Base-by-base conservation (phyloP, 2,797 vertebrate genomes). In the Helarctos malayanus region DNA sequence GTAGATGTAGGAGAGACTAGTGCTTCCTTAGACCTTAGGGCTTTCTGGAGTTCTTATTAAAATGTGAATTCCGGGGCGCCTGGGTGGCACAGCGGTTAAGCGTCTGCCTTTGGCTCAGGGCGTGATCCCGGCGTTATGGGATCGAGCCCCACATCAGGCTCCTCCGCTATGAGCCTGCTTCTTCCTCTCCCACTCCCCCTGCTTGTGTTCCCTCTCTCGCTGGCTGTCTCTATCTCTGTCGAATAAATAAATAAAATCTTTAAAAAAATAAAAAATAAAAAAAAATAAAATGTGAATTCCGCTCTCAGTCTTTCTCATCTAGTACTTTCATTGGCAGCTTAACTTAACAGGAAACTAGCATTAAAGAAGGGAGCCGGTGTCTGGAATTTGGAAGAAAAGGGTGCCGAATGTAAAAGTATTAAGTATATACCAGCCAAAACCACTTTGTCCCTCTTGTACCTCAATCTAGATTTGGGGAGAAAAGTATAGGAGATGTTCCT, bases 251-350 rank as follows among this genome's bases (percentile, higher is more conserved):
- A n/a, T n/a, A n/a, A n/a, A n/a, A n/a, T n/a, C n/a, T n/a, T n/a
- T n/a, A n/a, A n/a, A n/a, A n/a, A n/a, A n/a, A n/a, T n/a, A n/a
- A n/a, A n/a, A n/a, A n/a, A n/a, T n/a, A n/a, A n/a, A n/a, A n/a
- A n/a, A n/a, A n/a, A n/a, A n/a, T 86, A 94, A 85, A 94, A 56
- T 94, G 9, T 56, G 5, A 92, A 92, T 85, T 57, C 5, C 45
- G 49, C 8, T 29, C 4, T 84, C 29, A 59, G 7, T 16, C 16
- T 29, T 89, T 27, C 8, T 47, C 7, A 86, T 65, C 13, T 78
- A 4, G 2, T 18, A 59, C 3, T 27, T 90, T 94, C 59, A 61
- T 68, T 97, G 65, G n/a, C 69, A 25, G 15, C 32, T 78, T 73
- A 63, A 47, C 5, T 91, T 78, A 79, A 13, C 16, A 91, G 52